Base-by-base conservation (phyloP, 2,113 vertebrate genomes). In the Microcebus ravelobensis region DNA sequence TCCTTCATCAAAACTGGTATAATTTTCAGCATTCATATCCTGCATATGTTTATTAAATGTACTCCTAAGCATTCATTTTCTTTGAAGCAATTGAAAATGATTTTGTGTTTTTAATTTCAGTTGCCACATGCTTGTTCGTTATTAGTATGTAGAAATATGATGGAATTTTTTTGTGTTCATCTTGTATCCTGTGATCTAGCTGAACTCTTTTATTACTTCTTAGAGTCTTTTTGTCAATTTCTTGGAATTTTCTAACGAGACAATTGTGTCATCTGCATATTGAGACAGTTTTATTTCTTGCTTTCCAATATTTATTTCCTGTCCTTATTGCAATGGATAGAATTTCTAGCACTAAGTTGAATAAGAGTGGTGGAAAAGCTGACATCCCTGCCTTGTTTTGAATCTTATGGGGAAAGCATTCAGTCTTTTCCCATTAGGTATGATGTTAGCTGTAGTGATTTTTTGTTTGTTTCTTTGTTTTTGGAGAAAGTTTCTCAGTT, bases 51-150 rank as follows among this genome's bases (percentile, higher is more conserved):
- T 87, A 70, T 36, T 65, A 87, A 91, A 61, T 91, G 6, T 80
- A 70, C 79, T 91, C 42, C 29, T 91, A 80, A 48, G 25, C 59
- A 88, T 74, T 68, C 25, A 82, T 76, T 95, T 82, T 82, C n/a
- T 92, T 92, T 74, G 15, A 95, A 92, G 45, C 23, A 57, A 87
- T 57, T 39, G 55, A 82, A 73, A 65, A 91, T 74, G 6, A 36
- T 67, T 87, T 12, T 87, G n/a, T 82, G 17, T 73, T 80, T 80
- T n/a, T 17, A 73, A 42, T 55, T 79, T 55, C 50, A 23, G 76
- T 79, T 55, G n/a, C 34, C 76, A 55, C 31, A 25, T 79, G 76
- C 50, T 79, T 55, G 34, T 23, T 55, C 20, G 3, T 79, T 55
- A 11, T 79, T 50, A 76, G 45, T 50, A 50, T 76, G 29, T 34